Conservation (phyloP, 1,140 invertebrate species). For the Apolygus lucorum region DNA sequence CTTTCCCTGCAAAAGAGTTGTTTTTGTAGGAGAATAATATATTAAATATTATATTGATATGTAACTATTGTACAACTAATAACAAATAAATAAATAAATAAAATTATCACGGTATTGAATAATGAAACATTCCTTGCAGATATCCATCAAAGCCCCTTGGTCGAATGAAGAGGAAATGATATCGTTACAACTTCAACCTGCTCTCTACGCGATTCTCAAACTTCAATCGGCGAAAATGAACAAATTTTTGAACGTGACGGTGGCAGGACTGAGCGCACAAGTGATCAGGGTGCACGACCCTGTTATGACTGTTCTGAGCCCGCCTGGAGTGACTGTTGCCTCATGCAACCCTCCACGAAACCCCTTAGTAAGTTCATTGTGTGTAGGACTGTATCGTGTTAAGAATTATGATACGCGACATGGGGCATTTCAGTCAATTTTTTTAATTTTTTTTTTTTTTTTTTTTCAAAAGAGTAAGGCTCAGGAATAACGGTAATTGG, state of each 20-base stretch:
- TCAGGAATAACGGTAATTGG: too few relatives aligned
- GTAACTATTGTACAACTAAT: too few relatives aligned
- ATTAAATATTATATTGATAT: too few relatives aligned
- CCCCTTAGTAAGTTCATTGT: conserved; percentile 1
- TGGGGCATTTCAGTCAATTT: too few relatives aligned
- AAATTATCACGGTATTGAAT: too few relatives aligned
- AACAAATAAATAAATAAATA: too few relatives aligned
- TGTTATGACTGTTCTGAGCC: not conserved
- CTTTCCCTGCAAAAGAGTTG: too few relatives aligned
- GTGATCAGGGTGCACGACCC: conserved; percentile 34
- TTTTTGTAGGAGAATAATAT: too few relatives aligned
- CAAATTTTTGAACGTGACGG: conserved; percentile 70
- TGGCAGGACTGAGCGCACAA: conserved; percentile 55
- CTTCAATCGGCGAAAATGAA: conserved; percentile 70
- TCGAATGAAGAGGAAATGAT: conserved; percentile 55
- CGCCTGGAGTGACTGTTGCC: not conserved
- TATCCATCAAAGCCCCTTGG: conserved; percentile 66
- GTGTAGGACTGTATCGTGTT: too few relatives aligned
- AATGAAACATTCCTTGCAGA: conserved; percentile 42
- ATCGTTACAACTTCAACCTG: conserved; percentile 66
- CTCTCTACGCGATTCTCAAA: conserved; percentile 66
- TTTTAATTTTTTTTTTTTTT: too few relatives aligned
- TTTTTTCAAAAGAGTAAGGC: too few relatives aligned
- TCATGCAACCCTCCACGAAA: conserved; percentile 1
- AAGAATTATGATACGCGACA: too few relatives aligned